A percentile compares a stretch with the other conserved stretches of the same genome.
Evolutionary conservation across 2,888 invertebrate species (phyloP).

Genomic region (Neoaliturus tenellus): DNA sequence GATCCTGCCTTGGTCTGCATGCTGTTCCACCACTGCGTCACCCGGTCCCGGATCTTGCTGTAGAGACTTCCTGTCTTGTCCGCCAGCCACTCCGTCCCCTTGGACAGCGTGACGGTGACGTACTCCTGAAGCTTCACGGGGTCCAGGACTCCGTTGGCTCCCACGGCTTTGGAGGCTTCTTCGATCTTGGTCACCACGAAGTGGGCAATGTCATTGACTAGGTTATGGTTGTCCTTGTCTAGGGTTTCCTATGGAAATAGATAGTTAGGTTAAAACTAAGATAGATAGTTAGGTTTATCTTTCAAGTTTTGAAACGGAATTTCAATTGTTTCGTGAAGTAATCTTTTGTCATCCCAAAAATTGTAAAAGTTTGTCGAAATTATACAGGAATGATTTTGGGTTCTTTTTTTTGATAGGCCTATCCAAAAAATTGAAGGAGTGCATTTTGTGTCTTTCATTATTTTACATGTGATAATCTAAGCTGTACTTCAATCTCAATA

Average conservation of each 20-base stretch:
- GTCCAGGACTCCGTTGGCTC: background rate
- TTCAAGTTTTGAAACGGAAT: no score
- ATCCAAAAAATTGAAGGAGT: no score
- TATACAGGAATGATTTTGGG: no score
- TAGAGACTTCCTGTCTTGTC: background rate
- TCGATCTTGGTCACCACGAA: background rate
- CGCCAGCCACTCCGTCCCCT: background rate
- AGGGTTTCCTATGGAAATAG: background rate
- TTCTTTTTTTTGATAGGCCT: no score
- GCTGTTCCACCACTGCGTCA: background rate
- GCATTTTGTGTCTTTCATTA: no score
- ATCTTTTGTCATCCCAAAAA: background rate
- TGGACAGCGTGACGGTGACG: background rate
- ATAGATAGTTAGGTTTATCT: no score
- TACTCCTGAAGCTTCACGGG: background rate
- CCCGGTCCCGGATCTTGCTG: background rate
- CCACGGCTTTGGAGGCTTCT: background rate
- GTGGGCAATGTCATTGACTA: background rate
- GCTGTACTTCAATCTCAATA: background rate
- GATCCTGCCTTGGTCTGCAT: background rate
- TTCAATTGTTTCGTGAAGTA: background rate
- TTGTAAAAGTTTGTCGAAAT: no score
- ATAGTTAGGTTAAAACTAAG: no score
- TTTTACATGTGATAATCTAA: no score
- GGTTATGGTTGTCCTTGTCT: background rate